Base-by-base conservation (phyloP, 2,888 invertebrate species). In the Drosophila subsilvestris region DNA sequence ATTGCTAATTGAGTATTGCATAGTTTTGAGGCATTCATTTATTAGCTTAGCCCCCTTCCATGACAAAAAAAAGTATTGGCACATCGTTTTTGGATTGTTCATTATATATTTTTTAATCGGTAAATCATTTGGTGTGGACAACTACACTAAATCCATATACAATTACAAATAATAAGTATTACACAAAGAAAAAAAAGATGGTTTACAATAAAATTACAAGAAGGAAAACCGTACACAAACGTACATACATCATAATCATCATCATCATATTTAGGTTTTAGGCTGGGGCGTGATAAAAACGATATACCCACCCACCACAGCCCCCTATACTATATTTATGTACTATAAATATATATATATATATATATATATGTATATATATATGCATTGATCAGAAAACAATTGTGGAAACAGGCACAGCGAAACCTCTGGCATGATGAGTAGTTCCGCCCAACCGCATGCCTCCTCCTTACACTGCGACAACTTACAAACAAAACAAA, bases 61-160 rank as follows among this genome's bases (percentile, higher is more conserved):
- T 22, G 22, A 3, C 22, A 22, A 22, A 22, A 4, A n/a, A n/a
- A n/a, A n/a, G n/a, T n/a, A n/a, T n/a, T n/a, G n/a, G n/a, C n/a
- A n/a, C n/a, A n/a, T n/a, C n/a, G n/a, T n/a, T n/a, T 20, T 66
- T 76, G 74, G 75, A 66, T 78, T 83, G 74, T 77, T 83, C 65
- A 70, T 86, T 79, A 76, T 86, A 72, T 67, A 43, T 63, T 70
- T 44, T 75, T 83, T 80, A 84, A 84, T 82, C 78, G 80, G 76
- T 87, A 87, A 88, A 86, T 85, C 86, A 85, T 85, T 85, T 85
- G 88, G 88, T 85, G 76, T 88, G 80, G 80, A 86, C 75, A 80
- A 88, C 85, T 88, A 85, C 78, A 70, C 85, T 85, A 88, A 83
- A 78, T 83, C 88, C 85, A 88, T 85, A 83, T 82, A 84, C 79